These are phyloP conservation scores for Hyposoter dolosus DNA, from an alignment of 2,888 invertebrate genomes.

Conservation along the genomic window DNA sequence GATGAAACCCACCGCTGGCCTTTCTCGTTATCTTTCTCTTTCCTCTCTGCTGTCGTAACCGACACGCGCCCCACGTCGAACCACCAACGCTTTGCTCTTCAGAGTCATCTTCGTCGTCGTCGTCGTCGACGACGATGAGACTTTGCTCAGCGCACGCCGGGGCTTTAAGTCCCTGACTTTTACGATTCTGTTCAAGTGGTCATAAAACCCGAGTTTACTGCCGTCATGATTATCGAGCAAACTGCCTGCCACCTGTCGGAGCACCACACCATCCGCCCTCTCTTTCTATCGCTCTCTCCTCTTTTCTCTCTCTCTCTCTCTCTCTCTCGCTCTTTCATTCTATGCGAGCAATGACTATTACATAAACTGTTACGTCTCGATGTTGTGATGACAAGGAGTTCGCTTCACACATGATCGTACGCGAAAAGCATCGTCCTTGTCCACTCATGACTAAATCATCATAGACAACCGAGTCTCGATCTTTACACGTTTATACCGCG, in stretches of 20 bases:
- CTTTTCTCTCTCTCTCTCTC: conserved; percentile 31
- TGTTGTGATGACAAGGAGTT: conserved; percentile 57
- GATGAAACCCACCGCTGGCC: conserved; percentile 42
- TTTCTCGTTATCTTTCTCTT: conserved; percentile 54
- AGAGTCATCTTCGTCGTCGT: conserved; percentile 28
- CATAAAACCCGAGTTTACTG: conserved; percentile 87
- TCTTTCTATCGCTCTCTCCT: conserved; percentile 35
- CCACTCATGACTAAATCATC: conserved; percentile 20
- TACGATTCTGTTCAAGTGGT: conserved; percentile 87
- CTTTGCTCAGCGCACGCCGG: conserved; percentile 71
- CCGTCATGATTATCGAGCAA: conserved; percentile 85
- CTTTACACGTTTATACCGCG: conserved; percentile 3
- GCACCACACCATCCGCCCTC: conserved; percentile 73
- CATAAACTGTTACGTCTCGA: conserved; percentile 43
- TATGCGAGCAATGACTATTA: conserved; percentile 61
- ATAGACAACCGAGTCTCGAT: conserved; percentile 11
- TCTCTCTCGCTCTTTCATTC: conserved; percentile 45
- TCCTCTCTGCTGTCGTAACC: conserved; percentile 83
- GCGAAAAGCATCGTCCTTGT: conserved; percentile 8
- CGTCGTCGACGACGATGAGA: conserved; percentile 41
- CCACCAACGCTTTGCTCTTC: conserved; percentile 51
- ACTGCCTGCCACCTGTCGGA: conserved; percentile 85
- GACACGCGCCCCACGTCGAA: conserved; percentile 83
- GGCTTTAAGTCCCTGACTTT: conserved; percentile 86
- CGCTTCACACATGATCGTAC: conserved; percentile 49